Base-by-base conservation (phyloP, 2,113 vertebrate genomes). In the Hypanus sabinus region DNA sequence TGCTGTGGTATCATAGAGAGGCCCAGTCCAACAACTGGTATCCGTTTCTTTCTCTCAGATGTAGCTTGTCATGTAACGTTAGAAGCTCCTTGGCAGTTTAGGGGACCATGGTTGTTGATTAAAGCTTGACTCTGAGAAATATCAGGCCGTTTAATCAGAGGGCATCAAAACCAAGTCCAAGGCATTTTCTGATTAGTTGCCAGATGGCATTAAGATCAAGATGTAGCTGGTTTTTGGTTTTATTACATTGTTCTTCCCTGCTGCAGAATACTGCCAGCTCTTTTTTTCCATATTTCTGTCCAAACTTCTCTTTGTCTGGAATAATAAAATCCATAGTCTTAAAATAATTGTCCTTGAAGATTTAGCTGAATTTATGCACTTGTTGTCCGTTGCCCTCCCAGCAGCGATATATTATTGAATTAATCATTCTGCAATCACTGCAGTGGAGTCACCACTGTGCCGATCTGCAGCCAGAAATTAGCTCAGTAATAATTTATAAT, bases 371-470 rank as follows among this genome's bases (percentile, higher is more conserved):
- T 30, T 30, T 27, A 30, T 62, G 12, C 38, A 24, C 38, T 22
- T 83, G 38, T 18, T 24, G 20, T 55, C 10, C 22, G 24, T 24
- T 24, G 8, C 22, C 18, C 27, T 2, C 30, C 18, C n/a, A 18
- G 22, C 30, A 65, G 85, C 14, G 65, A 36, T 90, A 55, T 55
- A 9, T 83, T 83, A 57, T 24, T 83, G 55, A 27, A 60, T 88
- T 62, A 90, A 90, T 88, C 36, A 33, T 65, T 88, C 57, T 88
- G 85, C 12, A 71, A 71, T 73, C 71, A 73, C 71, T 73, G 71
- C 18, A 5, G n/a, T 88, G 6, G 22, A 83, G 60, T n/a, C 12
- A n/a, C 57, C 60, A 62, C 12, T 16, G 27, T 33, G 60, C 33
- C 6, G 30, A 11, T 36, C 27, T 65, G 8, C 85, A n/a, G 62